A percentile compares a stretch with the other conserved stretches of the same genome.
Evolutionary conservation across 2,113 vertebrate species (phyloP).

Genomic region (Mustelus asterias): DNA sequence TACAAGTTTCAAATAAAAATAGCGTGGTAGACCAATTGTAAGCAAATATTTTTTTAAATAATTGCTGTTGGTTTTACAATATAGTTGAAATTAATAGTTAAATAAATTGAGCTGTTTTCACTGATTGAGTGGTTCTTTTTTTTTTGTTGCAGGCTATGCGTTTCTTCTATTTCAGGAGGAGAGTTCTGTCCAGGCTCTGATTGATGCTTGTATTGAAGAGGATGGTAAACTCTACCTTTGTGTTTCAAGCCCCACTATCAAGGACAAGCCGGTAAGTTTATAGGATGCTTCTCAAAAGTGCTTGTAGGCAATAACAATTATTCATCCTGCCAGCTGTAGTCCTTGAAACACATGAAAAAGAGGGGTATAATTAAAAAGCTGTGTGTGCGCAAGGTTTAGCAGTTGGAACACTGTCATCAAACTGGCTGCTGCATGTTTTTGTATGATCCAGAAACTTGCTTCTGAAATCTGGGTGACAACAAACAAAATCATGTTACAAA

Average conservation of each 20-base stretch:
- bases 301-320: not conserved
- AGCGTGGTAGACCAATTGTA: not conserved
- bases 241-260: constrained; percentile 97
- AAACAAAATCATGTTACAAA: not conserved
- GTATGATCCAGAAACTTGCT: not conserved
- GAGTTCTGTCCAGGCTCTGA: constrained; percentile 91
- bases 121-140: not conserved
- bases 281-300: not conserved
- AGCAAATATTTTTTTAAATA: not conserved
- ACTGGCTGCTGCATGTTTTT: not conserved
- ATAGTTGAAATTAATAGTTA: not conserved
- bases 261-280: constrained; percentile 94
- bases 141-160: constrained; percentile 74
- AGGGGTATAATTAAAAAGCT: constrained; percentile 6
- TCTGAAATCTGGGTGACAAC: not conserved
- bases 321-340: not conserved
- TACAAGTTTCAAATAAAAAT: not conserved
- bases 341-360: constrained; percentile 2
- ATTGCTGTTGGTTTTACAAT: not conserved
- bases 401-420: not conserved
- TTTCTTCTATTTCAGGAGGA: constrained; percentile 99
- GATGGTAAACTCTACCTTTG: constrained; percentile 95
- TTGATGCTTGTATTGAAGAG: constrained; percentile 95
- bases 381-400: not conserved
- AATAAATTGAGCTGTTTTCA: not conserved